phyloP scores from a whole-genome alignment of 92 coral and sea anemone genomes.

The Metridium senile region DNA sequence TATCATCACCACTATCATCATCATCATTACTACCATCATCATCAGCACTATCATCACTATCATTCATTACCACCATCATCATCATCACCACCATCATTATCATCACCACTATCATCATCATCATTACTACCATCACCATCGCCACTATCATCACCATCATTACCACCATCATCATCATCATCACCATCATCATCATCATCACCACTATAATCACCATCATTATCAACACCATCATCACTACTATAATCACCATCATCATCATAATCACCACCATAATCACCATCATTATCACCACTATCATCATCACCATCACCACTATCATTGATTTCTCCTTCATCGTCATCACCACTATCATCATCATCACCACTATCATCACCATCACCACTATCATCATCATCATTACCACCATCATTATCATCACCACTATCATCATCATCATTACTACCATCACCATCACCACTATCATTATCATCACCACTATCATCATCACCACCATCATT shows the following conservation, averaged over 20 bases:
- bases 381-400: too few species aligned
- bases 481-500: background rate
- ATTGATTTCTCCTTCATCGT: too few species aligned
- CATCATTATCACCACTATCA: background rate
- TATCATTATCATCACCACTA: too few species aligned
- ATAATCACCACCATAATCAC: too few species aligned
- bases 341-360: background rate
- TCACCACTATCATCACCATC: background rate
- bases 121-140: background rate
- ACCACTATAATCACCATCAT: background rate
- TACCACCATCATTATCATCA: too few species aligned
- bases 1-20: background rate
- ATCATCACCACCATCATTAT: background rate
- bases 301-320: background rate
- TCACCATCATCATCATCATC: background rate
- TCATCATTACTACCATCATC: background rate
- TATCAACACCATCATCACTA: background rate
- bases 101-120: background rate
- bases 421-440: too few species aligned
- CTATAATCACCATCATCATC: too few species aligned
- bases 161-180: background rate
- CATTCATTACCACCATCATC: background rate
- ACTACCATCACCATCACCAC: too few species aligned
- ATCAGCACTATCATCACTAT: background rate
- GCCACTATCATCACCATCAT: background rate